A percentile compares a stretch with the other conserved stretches of the same genome.
phyloP scores from a whole-genome alignment of 1,140 invertebrate genomes.

The Geopemphigus sp. region DNA sequence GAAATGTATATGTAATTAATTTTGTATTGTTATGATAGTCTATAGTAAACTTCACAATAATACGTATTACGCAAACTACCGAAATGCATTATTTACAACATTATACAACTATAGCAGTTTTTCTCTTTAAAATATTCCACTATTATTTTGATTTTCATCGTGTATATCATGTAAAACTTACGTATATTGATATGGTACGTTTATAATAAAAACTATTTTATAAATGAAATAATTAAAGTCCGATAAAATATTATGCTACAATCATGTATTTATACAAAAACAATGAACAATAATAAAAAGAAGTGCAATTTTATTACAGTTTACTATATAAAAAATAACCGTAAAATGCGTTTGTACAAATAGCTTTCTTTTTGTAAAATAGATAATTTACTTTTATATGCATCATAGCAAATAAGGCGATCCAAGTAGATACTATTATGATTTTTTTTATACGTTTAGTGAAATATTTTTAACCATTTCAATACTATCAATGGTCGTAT shows the following conservation, averaged over 20 bases:
- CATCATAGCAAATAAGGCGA: not conserved
- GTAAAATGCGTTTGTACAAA: conserved; percentile 45
- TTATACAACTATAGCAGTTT: not conserved
- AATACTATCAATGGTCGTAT: conserved; percentile 33
- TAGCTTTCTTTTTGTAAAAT: conserved; percentile 12
- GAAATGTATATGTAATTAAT: no score
- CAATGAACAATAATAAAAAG: not conserved
- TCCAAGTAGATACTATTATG: not conserved
- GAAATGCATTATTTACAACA: not conserved
- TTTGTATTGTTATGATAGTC: no score
- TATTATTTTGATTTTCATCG: not conserved
- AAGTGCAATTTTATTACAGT: not conserved
- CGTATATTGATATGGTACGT: not conserved
- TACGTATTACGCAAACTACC: not conserved
- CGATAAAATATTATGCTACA: not conserved
- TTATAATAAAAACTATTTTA: not conserved
- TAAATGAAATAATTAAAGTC: not conserved
- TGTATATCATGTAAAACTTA: not conserved
- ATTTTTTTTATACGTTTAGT: conserved; percentile 17
- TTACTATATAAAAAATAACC: not conserved
- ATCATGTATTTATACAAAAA: not conserved
- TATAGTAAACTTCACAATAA: not conserved
- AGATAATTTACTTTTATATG: not conserved
- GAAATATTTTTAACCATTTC: conserved; percentile 25
- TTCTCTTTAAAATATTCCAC: not conserved